Evolutionary conservation across 2,797 vertebrate genomes (phyloP).

Genomic region (Pangasius krempfi): DNA sequence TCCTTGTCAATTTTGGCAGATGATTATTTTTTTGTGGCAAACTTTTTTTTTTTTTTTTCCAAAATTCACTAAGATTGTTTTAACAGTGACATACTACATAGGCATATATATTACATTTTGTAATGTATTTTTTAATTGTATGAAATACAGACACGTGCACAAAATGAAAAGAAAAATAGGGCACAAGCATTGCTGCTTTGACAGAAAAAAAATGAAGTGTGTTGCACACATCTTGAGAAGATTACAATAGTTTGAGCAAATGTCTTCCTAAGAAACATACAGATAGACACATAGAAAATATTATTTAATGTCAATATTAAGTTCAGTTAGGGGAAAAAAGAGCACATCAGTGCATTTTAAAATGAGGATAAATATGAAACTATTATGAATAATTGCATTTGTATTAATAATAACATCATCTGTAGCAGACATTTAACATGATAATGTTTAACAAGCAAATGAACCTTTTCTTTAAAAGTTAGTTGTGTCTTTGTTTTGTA

Average conservation of each 20-base stretch:
- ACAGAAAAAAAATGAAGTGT: not conserved
- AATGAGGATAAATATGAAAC: not conserved
- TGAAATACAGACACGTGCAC: not conserved
- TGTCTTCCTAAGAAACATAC: not conserved
- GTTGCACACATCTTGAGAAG: not conserved
- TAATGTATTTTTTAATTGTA: not conserved
- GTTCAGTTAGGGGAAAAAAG: not conserved
- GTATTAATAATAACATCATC: not conserved
- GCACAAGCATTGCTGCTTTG: not conserved
- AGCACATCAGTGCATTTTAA: not conserved
- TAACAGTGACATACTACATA: not conserved
- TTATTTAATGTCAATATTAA: not conserved
- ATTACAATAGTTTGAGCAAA: not conserved
- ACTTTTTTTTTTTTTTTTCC: not conserved
- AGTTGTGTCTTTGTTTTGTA: not conserved
- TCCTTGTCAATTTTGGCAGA: constrained; percentile 9
- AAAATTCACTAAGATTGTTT: not conserved
- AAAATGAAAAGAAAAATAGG: not conserved
- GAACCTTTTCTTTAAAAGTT: not conserved
- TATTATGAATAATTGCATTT: not conserved
- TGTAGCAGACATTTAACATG: not conserved
- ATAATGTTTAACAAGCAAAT: not conserved
- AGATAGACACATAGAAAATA: not conserved
- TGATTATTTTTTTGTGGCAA: constrained; percentile 12
- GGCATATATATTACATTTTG: not conserved